phyloP scores from a whole-genome alignment of 2,113 vertebrate genomes.

The Leuciscus idus region DNA sequence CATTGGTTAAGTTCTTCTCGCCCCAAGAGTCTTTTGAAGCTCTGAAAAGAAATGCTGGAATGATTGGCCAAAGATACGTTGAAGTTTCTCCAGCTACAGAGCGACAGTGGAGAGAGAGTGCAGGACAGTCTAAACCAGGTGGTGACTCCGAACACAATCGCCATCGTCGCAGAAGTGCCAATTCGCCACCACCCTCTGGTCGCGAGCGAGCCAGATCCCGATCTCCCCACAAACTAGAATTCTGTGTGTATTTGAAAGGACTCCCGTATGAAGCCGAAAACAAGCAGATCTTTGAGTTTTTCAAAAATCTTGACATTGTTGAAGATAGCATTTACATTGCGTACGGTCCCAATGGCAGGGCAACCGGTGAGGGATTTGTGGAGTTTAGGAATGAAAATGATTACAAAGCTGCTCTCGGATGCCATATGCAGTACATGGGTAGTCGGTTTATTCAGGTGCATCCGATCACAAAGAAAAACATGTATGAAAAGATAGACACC shows the following conservation, averaged over 20 bases:
- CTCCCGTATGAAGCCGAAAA: constrained; percentile 97
- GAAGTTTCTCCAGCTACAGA: constrained; percentile 93
- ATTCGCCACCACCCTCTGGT: constrained; percentile 79
- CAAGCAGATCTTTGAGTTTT: constrained; percentile 97
- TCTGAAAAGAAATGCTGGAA: constrained; percentile 89
- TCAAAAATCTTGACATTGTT: constrained; percentile 92
- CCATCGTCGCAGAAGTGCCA: constrained; percentile 69
- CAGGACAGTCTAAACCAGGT: constrained; percentile 75
- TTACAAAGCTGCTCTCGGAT: constrained; percentile 90
- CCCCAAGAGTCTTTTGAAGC: constrained; percentile 97
- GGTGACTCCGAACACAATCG: constrained; percentile 67
- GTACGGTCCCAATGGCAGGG: constrained; percentile 94
- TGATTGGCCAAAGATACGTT: constrained; percentile 95
- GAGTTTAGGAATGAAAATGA: constrained; percentile 94
- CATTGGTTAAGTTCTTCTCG: constrained; percentile 92
- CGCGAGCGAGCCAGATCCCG: constrained; percentile 89
- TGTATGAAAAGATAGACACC: constrained; percentile 94
- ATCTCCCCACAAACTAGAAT: constrained; percentile 92
- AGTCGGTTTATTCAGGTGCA: constrained; percentile 97
- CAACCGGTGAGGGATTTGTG: constrained; percentile 96
- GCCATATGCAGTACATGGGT: constrained; percentile 98
- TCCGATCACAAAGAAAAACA: constrained; percentile 93
- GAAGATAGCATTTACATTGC: constrained; percentile 98
- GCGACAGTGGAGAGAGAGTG: constrained; percentile 89
- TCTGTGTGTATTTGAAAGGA: constrained; percentile 95